Evolutionary conservation across 2,888 invertebrate species (phyloP), one percentile per base, ranked within the genome.

Genomic region (Apeira syringaria): DNA sequence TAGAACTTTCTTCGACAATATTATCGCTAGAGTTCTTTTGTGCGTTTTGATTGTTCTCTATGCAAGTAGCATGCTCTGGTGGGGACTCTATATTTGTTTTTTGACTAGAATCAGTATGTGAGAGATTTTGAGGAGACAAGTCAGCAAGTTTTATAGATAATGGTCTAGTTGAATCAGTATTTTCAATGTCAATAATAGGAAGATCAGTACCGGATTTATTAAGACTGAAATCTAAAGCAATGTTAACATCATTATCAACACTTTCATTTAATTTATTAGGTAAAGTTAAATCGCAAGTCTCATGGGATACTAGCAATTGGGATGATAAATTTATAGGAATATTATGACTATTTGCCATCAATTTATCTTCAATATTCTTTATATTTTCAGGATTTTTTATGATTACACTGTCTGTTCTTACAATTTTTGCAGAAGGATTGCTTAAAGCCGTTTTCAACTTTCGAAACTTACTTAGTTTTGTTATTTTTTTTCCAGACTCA

Each of bases 361-460:
- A 35, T n/a, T 45, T 61, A 34, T 71, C 64, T 47, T 77, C 75
- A 28, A 53, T 53, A 36, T 55, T 64, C 61, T 75, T 81, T 1
- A 54, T 48, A 53, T 79, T 87, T 47, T 89, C 89, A 6, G 88
- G 88, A 68, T 88, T 89, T 73, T 88, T 86, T 46, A 88, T 88
- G 18, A 89, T 89, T 1, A 89, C 89, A 61, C 89, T 89, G 49
- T 89, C 80, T 20, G 78, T 86, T 68, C 89, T 74, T 24, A 68
- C 50, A 48, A 61, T 59, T 50, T 69, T 74, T 33, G 68, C 65
- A 41, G 59, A 57, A 2, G 33, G 28, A 7, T 66, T 67, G 9
- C 47, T 32, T 10, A 58, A 57, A 47, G 31, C 52, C 39, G 53
- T 57, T 61, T 79, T 85, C 13, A 56, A 48, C 68, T 84, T 88